These are phyloP conservation scores for Eutolmus rufibarbis DNA, from an alignment of 2,888 invertebrate species.

Conservation along the genomic window DNA sequence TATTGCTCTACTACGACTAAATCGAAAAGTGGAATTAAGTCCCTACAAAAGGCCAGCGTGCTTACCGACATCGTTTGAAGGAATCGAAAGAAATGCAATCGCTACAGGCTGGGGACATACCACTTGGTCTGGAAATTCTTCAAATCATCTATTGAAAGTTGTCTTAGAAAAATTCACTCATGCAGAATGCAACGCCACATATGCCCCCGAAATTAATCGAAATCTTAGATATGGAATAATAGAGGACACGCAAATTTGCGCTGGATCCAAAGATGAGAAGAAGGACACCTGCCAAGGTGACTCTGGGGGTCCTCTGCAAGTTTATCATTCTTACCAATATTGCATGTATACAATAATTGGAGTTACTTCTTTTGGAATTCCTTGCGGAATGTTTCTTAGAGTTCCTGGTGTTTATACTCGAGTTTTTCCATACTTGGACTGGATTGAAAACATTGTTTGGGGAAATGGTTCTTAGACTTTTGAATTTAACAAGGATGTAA, in stretches of 20 bases:
- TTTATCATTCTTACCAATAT: slow-evolving; percentile 54
- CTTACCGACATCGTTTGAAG: slow-evolving; percentile 54
- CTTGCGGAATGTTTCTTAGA: slow-evolving; percentile 59
- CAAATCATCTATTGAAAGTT: slow-evolving; percentile 65
- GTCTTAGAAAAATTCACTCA: slow-evolving; percentile 61
- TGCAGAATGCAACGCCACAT: slow-evolving; percentile 58
- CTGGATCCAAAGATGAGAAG: slow-evolving; percentile 61
- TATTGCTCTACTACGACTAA: slow-evolving; percentile 65
- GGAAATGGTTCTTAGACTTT: background rate
- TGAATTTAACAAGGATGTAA: background rate
- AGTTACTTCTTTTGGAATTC: slow-evolving; percentile 64
- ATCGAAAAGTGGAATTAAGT: slow-evolving; percentile 57
- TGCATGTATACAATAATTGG: slow-evolving; percentile 66
- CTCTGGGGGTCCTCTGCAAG: slow-evolving; percentile 71
- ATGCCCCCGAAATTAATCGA: slow-evolving; percentile 46
- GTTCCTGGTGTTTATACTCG: slow-evolving; percentile 69
- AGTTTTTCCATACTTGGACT: slow-evolving; percentile 66
- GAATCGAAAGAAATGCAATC: slow-evolving; percentile 54
- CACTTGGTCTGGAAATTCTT: slow-evolving; percentile 54
- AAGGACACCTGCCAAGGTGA: slow-evolving; percentile 70
- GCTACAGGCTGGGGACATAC: slow-evolving; percentile 66
- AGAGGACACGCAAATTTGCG: slow-evolving; percentile 65
- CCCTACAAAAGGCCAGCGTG: slow-evolving; percentile 64
- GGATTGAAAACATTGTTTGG: slow-evolving; percentile 71
- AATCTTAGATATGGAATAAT: slow-evolving; percentile 62